Evolutionary conservation across 2,888 invertebrate species (phyloP).

Genomic region (Horisme vitalbata): DNA sequence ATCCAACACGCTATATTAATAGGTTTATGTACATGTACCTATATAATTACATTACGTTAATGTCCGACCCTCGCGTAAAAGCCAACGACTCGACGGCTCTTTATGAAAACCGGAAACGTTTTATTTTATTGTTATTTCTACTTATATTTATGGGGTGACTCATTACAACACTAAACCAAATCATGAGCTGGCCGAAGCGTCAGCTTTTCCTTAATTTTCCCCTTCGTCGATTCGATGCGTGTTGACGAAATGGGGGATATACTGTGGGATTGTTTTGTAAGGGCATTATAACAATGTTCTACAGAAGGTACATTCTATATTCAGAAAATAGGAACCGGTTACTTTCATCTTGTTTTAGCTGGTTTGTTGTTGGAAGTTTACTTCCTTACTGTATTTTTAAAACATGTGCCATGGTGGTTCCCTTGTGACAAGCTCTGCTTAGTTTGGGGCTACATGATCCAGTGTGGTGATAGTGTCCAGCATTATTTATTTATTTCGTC

Average conservation of each 20-base stretch:
- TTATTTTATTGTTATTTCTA: constrained; percentile 67
- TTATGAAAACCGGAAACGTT: constrained; percentile 64
- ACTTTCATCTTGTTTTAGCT: too few relatives aligned
- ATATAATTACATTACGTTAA: constrained; percentile 59
- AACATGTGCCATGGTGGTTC: too few relatives aligned
- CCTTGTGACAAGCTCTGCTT: too few relatives aligned
- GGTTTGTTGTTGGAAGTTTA: too few relatives aligned
- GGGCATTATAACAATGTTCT: too few relatives aligned
- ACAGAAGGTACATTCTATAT: too few relatives aligned
- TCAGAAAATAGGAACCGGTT: too few relatives aligned
- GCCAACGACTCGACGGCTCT: constrained; percentile 56
- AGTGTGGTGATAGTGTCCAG: too few relatives aligned
- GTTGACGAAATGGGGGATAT: constrained; percentile 16
- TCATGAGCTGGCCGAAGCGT: constrained; percentile 17
- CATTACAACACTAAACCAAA: constrained; percentile 33
- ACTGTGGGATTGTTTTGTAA: constrained; percentile 12
- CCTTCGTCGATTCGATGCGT: constrained; percentile 21
- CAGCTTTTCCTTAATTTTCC: constrained; percentile 26
- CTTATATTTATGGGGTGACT: constrained; percentile 46
- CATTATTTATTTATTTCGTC: too few relatives aligned
- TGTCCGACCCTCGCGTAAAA: constrained; percentile 64
- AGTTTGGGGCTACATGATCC: too few relatives aligned
- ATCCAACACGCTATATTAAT: constrained; percentile 16
- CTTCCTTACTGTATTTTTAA: too few relatives aligned
- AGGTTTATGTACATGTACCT: constrained; percentile 28